Evolutionary conservation across 2,888 invertebrate genomes (phyloP).

Genomic region (Metallyticus violacea): DNA sequence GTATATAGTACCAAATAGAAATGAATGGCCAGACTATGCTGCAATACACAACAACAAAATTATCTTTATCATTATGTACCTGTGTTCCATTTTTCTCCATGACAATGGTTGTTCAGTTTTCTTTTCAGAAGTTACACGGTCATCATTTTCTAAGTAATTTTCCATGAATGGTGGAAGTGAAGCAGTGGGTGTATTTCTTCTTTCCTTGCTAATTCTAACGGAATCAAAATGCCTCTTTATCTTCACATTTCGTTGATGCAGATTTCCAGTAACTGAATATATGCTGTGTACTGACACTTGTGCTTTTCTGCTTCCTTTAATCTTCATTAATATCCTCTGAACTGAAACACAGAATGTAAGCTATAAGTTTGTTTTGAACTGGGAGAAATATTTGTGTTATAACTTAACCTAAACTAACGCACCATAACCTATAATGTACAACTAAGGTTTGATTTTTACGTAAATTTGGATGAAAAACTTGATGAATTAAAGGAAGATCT

Average conservation of each 20-base stretch:
- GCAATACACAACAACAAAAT: no score
- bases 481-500: no score
- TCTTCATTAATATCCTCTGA: background rate
- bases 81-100: background rate
- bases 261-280: background rate
- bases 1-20: no score
- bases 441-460: no score
- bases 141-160: background rate
- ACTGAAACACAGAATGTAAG: background rate
- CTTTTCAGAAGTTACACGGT: background rate
- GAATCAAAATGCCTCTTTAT: constrained; percentile 1
- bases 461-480: no score
- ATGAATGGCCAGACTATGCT: no score
- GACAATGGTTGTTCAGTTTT: background rate
- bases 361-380: background rate
- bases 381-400: background rate
- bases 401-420: background rate
- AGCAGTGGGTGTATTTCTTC: background rate
- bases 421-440: background rate
- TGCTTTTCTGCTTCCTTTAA: background rate
- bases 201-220: background rate
- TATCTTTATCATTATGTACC: no score
- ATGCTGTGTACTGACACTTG: background rate
- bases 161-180: background rate
- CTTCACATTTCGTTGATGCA: background rate